phyloP scores from a whole-genome alignment of 2,888 invertebrate genomes.

The Volucella bombylans region DNA sequence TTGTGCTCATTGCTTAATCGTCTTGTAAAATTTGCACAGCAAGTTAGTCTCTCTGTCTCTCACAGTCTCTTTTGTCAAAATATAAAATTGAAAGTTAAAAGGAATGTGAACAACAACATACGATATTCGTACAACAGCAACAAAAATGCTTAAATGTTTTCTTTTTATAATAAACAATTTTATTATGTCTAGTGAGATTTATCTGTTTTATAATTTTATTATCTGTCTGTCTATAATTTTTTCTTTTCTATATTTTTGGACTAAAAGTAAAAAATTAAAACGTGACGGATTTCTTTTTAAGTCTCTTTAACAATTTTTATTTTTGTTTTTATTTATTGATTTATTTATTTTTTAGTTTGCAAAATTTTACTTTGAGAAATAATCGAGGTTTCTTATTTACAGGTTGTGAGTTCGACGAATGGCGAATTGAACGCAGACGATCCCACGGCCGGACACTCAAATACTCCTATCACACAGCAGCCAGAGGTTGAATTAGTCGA shows the following conservation, averaged over 20 bases:
- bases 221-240: no score
- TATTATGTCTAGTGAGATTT: slow-evolving; percentile 52
- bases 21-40: slow-evolving; percentile 21
- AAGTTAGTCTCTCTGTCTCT: slow-evolving; percentile 50
- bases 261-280: background rate
- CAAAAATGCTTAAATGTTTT: slow-evolving; percentile 61
- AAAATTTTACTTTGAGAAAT: slow-evolving; percentile 14
- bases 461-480: slow-evolving; percentile 97
- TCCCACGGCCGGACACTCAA: slow-evolving; percentile 97
- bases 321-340: slow-evolving; percentile 5
- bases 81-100: background rate
- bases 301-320: slow-evolving; percentile 7
- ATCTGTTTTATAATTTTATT: slow-evolving; percentile 47
- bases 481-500: slow-evolving; percentile 97
- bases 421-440: slow-evolving; percentile 97
- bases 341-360: slow-evolving; percentile 57
- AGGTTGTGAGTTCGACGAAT: slow-evolving; percentile 99
- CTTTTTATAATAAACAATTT: slow-evolving; percentile 2
- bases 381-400: slow-evolving; percentile 75
- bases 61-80: slow-evolving; percentile 22
- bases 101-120: slow-evolving; percentile 55
- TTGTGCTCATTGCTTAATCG: slow-evolving; percentile 32
- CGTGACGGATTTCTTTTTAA: slow-evolving; percentile 1
- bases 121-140: slow-evolving; percentile 56
- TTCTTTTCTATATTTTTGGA: slow-evolving; percentile 9